Percentiles rank a stretch among this genome's conserved stretches.
Evolutionary conservation across 2,113 vertebrate genomes (phyloP).

Genomic region (human): GRCh38 chr5:66409001-66409500

Average conservation of each 20-base stretch:
- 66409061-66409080: not conserved
- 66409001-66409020: not conserved
- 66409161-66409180: not conserved
- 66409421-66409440: too few species aligned
- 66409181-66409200: not conserved
- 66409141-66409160: not conserved
- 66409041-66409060: not conserved
- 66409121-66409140: not conserved
- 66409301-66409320: too few species aligned
- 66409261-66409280: too few species aligned
- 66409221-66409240: not conserved
- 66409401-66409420: too few species aligned
- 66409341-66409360: too few species aligned
- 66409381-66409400: too few species aligned
- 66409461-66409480: too few species aligned
- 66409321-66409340: too few species aligned
- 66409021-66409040: not conserved
- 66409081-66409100: not conserved
- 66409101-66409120: not conserved
- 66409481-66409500: too few species aligned
- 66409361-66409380: too few species aligned
- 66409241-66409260: not conserved
- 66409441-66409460: too few species aligned
- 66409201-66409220: not conserved
- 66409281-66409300: too few species aligned